Evolutionary conservation across 2,113 vertebrate genomes (phyloP).

Genomic region (Oostethus manadensis): DNA sequence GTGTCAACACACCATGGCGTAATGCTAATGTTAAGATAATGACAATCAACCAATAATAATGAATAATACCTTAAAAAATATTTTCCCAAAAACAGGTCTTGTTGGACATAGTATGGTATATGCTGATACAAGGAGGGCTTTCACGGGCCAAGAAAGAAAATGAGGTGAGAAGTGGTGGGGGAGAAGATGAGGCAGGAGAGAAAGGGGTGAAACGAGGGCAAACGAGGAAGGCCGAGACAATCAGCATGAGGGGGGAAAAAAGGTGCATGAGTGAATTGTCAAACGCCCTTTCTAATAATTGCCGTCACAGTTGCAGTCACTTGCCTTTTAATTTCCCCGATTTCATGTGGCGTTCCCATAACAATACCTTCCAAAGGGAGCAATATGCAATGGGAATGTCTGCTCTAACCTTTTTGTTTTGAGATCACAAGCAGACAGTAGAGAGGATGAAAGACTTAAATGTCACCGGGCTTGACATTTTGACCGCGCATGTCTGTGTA

Average conservation of each 20-base stretch:
- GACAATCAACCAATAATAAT: not conserved
- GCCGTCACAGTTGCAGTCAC: not conserved
- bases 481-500: slow-evolving; percentile 54
- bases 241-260: slow-evolving; percentile 11
- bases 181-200: slow-evolving; percentile 9
- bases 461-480: slow-evolving; percentile 74
- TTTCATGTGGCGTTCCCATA: not conserved
- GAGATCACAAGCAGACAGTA: slow-evolving; percentile 36
- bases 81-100: not conserved
- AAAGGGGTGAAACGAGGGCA: slow-evolving; percentile 44
- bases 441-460: slow-evolving; percentile 65
- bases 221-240: slow-evolving; percentile 37
- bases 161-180: slow-evolving; percentile 4
- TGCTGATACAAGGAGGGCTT: slow-evolving; percentile 1
- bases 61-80: not conserved
- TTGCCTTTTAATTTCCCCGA: slow-evolving; percentile 6
- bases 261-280: slow-evolving; percentile 11
- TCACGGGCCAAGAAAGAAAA: slow-evolving; percentile 21
- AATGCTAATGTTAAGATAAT: not conserved
- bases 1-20: not conserved
- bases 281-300: not conserved
- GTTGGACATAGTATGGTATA: too few relatives aligned
- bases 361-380: not conserved
- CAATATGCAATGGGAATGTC: not conserved
- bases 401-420: slow-evolving; percentile 33